Base-by-base conservation (phyloP, 2,888 invertebrate genomes). In the Andrena flavipes region DNA sequence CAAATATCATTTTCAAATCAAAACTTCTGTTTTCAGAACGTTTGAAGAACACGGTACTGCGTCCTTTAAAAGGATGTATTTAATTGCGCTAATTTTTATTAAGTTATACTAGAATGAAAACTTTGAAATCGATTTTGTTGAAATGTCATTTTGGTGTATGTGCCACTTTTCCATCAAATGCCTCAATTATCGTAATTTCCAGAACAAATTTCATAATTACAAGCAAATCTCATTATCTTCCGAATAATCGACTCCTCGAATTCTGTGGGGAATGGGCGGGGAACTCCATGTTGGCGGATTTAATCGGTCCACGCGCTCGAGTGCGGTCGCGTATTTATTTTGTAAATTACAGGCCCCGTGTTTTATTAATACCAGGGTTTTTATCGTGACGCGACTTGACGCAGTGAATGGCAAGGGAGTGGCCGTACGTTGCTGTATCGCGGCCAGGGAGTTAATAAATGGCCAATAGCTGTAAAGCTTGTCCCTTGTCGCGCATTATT, bases 331-430 rank as follows among this genome's bases (percentile, higher is more conserved):
- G 20, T 62, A 70, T 77, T 77, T 67, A 65, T 80, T 77, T 51
- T 62, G 54, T 60, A 65, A 70, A 76, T 70, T 65, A 67, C 56
- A 26, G 49, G 20, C 6, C 29, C n/a, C 20, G 26, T 65, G 49
- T 69, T 70, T 76, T 65, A 79, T 70, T 76, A 79, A 76, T 64
- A 51, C 54, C 59, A 4, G 20, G 23, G 51, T n/a, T 63, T 63
- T 69, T 74, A 49, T 67, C 49, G 59, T 16, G 67, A 49, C 33
- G 33, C 63, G 42, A 64, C 42, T 64, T 64, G 42, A 29, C 42
- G 42, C 29, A 29, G 33, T 49, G 74, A 76, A 76, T 26, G 64
- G 49, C 74, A 59, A 65, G 64, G 59, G 73, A 73, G 51, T 30
- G 5, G 13, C 20, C 26, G 23, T 42, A 42, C 10, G 63, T 6